Base-by-base conservation (phyloP, 2,797 vertebrate genomes). In the Periparus ater region DNA sequence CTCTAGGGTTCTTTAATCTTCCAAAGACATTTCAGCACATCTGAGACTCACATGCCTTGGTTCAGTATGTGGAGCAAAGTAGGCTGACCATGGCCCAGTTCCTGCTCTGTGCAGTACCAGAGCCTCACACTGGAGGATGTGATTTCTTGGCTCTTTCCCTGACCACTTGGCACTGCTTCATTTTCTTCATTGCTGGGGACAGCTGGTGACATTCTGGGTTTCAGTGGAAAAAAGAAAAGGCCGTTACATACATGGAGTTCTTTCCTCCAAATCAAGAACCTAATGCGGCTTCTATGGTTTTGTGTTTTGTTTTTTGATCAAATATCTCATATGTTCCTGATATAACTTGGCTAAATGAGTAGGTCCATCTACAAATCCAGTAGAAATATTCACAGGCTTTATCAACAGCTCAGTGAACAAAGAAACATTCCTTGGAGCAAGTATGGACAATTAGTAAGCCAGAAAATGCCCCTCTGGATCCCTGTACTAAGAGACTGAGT, bases 381-480 rank as follows among this genome's bases (percentile, higher is more conserved):
- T 26, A 66, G 61, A 91, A 92, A 65, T 79, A 63, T 13, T 60
- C 45, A 60, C n/a, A 57, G 44, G 13, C 16, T 68, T 93, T 77
- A 81, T 58, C 55, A 82, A 18, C 36, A 90, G 30, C 76, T 89
- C 53, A 36, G 72, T 91, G 88, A 86, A 51, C 47, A 79, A 66
- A 54, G 34, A 34, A 22, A 45, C 26, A 50, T 88, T 70, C 44
- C 70, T 82, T 68, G 71, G 72, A 60, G 70, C 15, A 45, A 30
- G 15, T 22, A 27, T 34, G 71, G 88, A 63, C 61, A 91, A 16
- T 44, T 30, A 72, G 66, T 91, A 88, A 85, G 14, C 38, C 1
- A 10, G 60, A 74, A 97, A 89, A 95, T 61, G 74, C 70, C 45
- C n/a, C 58, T 93, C 45, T 77, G 73, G 66, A 16, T 94, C 76